A percentile compares a stretch with the other conserved stretches of the same genome.
Conservation (phyloP, 2,113 vertebrate species). For the Peromyscus leucopus region DNA sequence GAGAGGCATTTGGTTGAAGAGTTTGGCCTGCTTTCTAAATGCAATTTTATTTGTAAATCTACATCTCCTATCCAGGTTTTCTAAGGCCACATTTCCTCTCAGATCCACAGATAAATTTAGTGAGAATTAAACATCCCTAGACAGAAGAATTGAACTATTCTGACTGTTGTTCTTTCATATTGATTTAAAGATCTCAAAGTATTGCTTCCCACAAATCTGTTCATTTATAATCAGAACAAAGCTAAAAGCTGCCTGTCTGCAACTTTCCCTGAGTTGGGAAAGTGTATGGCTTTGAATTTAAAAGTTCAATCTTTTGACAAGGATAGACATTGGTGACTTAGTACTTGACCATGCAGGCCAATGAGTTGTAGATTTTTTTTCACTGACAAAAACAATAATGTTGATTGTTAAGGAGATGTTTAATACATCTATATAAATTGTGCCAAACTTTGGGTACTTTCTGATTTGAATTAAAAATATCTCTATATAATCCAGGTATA, state of each 20-base stretch:
- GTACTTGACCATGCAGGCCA: not conserved
- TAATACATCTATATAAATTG: not conserved
- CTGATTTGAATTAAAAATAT: constrained; percentile 31
- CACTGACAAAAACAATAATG: not conserved
- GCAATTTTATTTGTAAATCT: not conserved
- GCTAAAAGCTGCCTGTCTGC: not conserved
- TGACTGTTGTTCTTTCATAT: not conserved
- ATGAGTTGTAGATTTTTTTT: not conserved
- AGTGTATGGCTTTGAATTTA: not conserved
- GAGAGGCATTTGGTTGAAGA: not conserved
- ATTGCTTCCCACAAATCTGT: not conserved
- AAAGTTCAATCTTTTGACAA: not conserved
- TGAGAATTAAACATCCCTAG: not conserved
- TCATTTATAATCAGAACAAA: constrained; percentile 9
- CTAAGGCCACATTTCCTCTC: not conserved
- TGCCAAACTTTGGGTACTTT: not conserved
- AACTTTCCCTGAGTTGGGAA: not conserved
- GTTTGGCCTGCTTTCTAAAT: not conserved
- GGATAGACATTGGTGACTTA: not conserved
- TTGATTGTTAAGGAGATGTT: not conserved
- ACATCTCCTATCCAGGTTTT: not conserved
- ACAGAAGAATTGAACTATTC: constrained; percentile 1
- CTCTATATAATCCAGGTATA: not conserved
- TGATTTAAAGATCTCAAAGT: constrained; percentile 20
- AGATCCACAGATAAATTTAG: not conserved